phyloP scores from a whole-genome alignment of 35 echinoderm and acorn worm species.

The Diadema setosum region DNA sequence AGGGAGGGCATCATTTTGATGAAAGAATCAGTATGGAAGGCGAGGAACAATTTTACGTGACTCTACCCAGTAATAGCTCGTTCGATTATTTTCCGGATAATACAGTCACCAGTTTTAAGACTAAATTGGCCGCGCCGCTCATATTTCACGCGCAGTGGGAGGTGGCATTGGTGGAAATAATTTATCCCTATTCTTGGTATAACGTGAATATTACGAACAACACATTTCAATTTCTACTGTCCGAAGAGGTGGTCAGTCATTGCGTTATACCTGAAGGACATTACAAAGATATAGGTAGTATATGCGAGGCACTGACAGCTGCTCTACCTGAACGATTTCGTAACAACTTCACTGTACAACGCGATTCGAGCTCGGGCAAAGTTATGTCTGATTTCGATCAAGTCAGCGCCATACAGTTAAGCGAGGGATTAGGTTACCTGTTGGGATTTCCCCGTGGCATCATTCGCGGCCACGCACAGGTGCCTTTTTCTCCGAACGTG shows the following conservation, averaged over 20 bases:
- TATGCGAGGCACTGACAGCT: background rate
- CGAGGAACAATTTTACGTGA: constrained; percentile 35
- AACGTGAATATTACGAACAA: background rate
- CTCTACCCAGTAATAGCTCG: background rate
- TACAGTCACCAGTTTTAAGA: background rate
- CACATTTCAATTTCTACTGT: background rate
- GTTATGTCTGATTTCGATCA: background rate
- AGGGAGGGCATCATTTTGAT: background rate
- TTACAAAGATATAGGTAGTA: background rate
- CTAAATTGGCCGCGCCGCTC: background rate
- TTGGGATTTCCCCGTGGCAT: background rate
- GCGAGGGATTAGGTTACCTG: background rate
- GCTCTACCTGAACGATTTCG: background rate
- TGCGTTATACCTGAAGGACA: background rate
- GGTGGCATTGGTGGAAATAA: constrained; percentile 2
- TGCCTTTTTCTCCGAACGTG: too few relatives aligned
- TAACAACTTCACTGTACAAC: background rate
- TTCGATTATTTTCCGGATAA: background rate
- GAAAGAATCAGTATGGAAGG: background rate
- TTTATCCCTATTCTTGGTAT: background rate
- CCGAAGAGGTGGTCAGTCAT: background rate
- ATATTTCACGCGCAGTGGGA: background rate
- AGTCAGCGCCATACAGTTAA: background rate
- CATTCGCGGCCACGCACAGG: too few relatives aligned
- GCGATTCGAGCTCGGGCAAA: background rate